These are phyloP conservation scores for Thrips palmi DNA, from an alignment of 1,140 invertebrate genomes.

Conservation along the genomic window DNA sequence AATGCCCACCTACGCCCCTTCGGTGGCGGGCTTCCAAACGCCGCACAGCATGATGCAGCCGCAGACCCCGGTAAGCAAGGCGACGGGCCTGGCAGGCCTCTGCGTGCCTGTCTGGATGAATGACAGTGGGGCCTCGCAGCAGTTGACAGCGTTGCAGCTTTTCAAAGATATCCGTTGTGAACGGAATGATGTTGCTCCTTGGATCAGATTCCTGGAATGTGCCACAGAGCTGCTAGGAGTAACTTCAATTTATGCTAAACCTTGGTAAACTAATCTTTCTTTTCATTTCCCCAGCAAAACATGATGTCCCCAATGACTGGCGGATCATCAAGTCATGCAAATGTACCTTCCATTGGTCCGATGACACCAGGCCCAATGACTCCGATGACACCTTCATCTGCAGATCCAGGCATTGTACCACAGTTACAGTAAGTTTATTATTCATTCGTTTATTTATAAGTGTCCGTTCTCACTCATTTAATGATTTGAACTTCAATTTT, in stretches of 20 bases:
- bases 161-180: no score
- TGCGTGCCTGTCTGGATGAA: no score
- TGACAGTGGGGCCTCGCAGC: no score
- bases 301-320: constrained; percentile 63
- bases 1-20: constrained; percentile 48
- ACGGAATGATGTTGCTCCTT: no score
- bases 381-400: constrained; percentile 84
- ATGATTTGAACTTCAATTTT: constrained; percentile 17
- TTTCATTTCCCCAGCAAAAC: constrained; percentile 42
- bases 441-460: no score
- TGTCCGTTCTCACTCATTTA: no score
- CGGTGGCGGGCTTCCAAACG: constrained; percentile 36
- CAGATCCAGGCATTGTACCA: constrained; percentile 83
- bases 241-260: not conserved
- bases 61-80: constrained; percentile 60
- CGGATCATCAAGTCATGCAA: no score
- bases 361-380: constrained; percentile 70
- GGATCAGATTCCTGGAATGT: no score
- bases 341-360: no score
- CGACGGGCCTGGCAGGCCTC: no score
- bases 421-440: constrained; percentile 66
- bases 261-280: constrained; percentile 13
- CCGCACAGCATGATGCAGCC: constrained; percentile 66
- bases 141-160: no score
- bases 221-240: no score